Evolutionary conservation across 2,113 vertebrate genomes (phyloP), one percentile per base, ranked within the genome.

Genomic region (Megatriorchis doriae): DNA sequence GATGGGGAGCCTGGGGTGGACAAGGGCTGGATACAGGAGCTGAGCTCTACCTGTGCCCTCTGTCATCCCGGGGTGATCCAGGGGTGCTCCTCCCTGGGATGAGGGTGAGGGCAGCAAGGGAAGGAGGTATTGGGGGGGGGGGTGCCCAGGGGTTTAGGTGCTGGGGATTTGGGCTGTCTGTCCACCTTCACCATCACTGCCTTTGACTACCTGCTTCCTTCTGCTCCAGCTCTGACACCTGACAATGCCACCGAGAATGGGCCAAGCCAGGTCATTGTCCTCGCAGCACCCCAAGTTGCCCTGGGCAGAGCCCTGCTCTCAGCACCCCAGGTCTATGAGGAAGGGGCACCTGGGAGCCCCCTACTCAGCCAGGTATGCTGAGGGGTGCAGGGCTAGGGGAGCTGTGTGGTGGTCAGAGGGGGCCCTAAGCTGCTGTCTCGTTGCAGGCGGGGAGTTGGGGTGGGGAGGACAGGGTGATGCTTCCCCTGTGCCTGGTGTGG

Each of bases 401-500:
- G 43, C 65, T 34, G 31, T 12, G 43, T 9, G 14, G 43, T 43
- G 31, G 32, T 17, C 2, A 4, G 65, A 25, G 31, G 32, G 42
- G 21, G 4, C 21, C 31, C 42, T 25, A 42, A 45, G 65, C 31
- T 4, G 4, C 21, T 25, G 9, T 29, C 63, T 43, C 4, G 0
- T 43, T 66, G 40, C 21, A 16, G 31, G 31, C 2, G 2, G 65
- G 32, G 31, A 34, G 20, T 2, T 0, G 17, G 63, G 13, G 52
- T 5, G 4, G 63, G 40, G 15, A 34, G 48, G 27, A 59, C 2
- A 0, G 42, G 11, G 43, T 9, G 2, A 48, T 16, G 34, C 26
- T 61, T 47, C 42, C 43, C 34, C 19, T 36, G 14, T 31, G 34
- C 43, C 43, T 31, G 43, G 15, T 36, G 73, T 47, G 34, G 42